Conservation (phyloP, 1,140 invertebrate species). For the Harpegnathos saltator region DNA sequence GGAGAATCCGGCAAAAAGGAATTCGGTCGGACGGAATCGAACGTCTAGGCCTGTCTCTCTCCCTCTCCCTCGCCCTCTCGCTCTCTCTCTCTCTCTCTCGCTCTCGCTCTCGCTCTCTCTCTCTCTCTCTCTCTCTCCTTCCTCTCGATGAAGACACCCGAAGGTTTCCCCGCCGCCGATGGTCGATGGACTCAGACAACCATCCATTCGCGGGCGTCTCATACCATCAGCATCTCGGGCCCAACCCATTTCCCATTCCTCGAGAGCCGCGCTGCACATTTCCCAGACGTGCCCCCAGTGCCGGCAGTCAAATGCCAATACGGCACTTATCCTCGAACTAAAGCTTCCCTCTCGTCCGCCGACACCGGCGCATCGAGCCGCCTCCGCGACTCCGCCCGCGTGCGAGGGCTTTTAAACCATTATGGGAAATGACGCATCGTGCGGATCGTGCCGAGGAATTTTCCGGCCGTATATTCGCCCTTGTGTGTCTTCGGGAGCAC, state of each 20-base stretch:
- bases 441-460: slow-evolving; percentile 66
- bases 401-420: slow-evolving; percentile 77
- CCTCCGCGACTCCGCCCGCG: slow-evolving; percentile 13
- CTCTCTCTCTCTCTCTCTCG: slow-evolving; percentile 45
- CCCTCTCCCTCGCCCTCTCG: too few species aligned
- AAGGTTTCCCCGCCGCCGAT: slow-evolving; percentile 15
- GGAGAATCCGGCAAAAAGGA: slow-evolving; percentile 66
- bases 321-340: slow-evolving; percentile 71
- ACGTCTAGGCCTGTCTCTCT: slow-evolving; percentile 62
- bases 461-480: slow-evolving; percentile 62
- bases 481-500: slow-evolving; percentile 63
- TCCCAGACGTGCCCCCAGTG: slow-evolving; percentile 72
- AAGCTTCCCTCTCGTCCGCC: slow-evolving; percentile 45
- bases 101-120: slow-evolving; percentile 4
- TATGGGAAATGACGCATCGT: slow-evolving; percentile 74
- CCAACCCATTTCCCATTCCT: slow-evolving; percentile 76
- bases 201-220: slow-evolving; percentile 73
- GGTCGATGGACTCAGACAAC: slow-evolving; percentile 74
- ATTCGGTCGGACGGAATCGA: slow-evolving; percentile 70
- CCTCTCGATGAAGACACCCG: slow-evolving; percentile 59
- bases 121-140: slow-evolving; percentile 3
- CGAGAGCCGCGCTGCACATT: slow-evolving; percentile 69
- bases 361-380: slow-evolving; percentile 4
- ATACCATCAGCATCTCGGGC: slow-evolving; percentile 72
- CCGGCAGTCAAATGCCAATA: slow-evolving; percentile 78